These are phyloP conservation scores for Sepiola atlantica DNA, from an alignment of 2,888 invertebrate genomes.

Conservation along the genomic window DNA sequence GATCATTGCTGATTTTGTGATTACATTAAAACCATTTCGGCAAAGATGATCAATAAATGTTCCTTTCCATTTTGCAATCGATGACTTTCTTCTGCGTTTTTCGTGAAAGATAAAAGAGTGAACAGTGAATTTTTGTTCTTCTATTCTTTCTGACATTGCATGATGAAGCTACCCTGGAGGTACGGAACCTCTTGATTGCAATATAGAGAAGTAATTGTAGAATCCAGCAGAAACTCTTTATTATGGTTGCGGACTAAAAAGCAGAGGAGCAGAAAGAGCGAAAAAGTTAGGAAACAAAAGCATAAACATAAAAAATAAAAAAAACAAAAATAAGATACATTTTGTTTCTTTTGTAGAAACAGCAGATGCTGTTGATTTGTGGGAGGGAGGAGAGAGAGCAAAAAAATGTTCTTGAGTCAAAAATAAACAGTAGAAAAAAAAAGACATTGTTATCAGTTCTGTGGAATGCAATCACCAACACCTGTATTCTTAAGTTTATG, in stretches of 20 bases:
- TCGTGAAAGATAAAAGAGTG: too few relatives aligned
- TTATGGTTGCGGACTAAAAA: neutral
- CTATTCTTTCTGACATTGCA: neutral
- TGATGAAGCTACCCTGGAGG: neutral
- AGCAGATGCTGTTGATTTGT: neutral
- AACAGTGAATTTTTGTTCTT: too few relatives aligned
- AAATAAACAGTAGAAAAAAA: neutral
- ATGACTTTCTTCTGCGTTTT: neutral
- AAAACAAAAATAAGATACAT: too few relatives aligned
- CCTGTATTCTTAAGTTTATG: too few relatives aligned
- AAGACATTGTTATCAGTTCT: neutral
- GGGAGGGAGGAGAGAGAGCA: neutral
- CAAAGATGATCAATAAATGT: neutral
- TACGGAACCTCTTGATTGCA: neutral
- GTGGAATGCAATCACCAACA: too few relatives aligned
- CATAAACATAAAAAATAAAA: too few relatives aligned
- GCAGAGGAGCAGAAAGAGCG: neutral
- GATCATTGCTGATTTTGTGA: neutral
- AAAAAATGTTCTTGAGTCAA: neutral
- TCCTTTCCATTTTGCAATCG: neutral
- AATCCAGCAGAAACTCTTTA: neutral
- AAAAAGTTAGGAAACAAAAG: too few relatives aligned
- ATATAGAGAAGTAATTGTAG: neutral
- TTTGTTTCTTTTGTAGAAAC: neutral
- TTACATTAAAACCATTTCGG: neutral